Percentiles rank a stretch among this genome's conserved stretches.
Evolutionary conservation across 2,888 invertebrate species (phyloP).

Genomic region (Apotomis betuletana): DNA sequence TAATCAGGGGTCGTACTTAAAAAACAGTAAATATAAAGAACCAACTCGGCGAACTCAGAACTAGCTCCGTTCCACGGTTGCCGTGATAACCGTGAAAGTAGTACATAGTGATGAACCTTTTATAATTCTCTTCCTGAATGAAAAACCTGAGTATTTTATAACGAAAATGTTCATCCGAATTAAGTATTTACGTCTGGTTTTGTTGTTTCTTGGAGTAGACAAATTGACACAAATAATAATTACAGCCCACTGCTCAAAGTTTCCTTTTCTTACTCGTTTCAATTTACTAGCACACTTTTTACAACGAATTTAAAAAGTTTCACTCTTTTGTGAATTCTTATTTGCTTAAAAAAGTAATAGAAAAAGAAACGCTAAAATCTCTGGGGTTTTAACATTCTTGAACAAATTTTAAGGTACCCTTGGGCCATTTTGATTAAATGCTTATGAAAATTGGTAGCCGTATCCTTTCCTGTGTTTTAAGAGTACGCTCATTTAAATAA

Average conservation of each 20-base stretch:
- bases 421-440: constrained; percentile 50
- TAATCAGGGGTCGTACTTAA: too few relatives aligned
- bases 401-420: constrained; percentile 46
- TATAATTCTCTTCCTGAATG: too few relatives aligned
- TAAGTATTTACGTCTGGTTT: not conserved
- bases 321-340: constrained; percentile 42
- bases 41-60: too few relatives aligned
- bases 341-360: constrained; percentile 41
- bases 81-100: too few relatives aligned
- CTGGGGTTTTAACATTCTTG: constrained; percentile 46
- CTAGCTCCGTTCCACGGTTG: too few relatives aligned
- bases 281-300: constrained; percentile 47
- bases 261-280: constrained; percentile 8
- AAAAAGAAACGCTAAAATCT: constrained; percentile 32
- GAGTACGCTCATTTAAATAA: constrained; percentile 42
- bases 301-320: constrained; percentile 46
- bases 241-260: constrained; percentile 1
- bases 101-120: too few relatives aligned
- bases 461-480: constrained; percentile 43
- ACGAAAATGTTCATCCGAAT: constrained; percentile 1
- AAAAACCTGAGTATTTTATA: too few relatives aligned
- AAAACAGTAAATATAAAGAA: too few relatives aligned
- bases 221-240: not conserved
- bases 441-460: constrained; percentile 48
- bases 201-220: not conserved